phyloP scores from a whole-genome alignment of 2,888 invertebrate species.

The Alitta virens region DNA sequence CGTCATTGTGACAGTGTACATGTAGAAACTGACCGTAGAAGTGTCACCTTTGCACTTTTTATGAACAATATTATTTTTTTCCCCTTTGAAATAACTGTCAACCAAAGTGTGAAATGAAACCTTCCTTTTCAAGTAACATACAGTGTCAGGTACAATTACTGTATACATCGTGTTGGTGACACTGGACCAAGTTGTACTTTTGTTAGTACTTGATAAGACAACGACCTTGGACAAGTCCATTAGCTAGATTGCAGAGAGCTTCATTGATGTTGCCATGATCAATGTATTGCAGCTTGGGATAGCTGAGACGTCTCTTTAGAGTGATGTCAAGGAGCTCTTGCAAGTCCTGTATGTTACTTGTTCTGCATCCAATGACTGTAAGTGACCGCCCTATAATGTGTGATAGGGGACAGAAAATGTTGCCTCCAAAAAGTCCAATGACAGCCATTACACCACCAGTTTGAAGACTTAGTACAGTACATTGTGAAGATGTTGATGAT shows the following conservation, averaged over 20 bases:
- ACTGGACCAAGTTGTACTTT: no score
- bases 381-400: background rate
- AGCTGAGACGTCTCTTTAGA: background rate
- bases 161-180: no score
- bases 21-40: no score
- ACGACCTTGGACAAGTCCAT: conserved; percentile 1
- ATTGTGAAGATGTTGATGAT: background rate
- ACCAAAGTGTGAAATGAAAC: no score
- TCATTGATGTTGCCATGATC: background rate
- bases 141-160: no score
- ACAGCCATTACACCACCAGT: background rate
- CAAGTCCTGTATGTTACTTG: background rate
- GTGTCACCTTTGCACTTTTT: no score
- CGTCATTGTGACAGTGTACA: no score
- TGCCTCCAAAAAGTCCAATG: conserved; percentile 5
- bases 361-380: background rate
- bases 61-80: no score
- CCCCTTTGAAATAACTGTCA: no score
- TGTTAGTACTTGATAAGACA: conserved; percentile 2
- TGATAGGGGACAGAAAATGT: background rate
- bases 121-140: no score
- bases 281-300: conserved; percentile 1
- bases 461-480: background rate
- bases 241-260: conserved; percentile 1
- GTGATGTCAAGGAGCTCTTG: background rate